Conservation (phyloP, 2,113 vertebrate genomes). For the Cinclus cinclus region DNA sequence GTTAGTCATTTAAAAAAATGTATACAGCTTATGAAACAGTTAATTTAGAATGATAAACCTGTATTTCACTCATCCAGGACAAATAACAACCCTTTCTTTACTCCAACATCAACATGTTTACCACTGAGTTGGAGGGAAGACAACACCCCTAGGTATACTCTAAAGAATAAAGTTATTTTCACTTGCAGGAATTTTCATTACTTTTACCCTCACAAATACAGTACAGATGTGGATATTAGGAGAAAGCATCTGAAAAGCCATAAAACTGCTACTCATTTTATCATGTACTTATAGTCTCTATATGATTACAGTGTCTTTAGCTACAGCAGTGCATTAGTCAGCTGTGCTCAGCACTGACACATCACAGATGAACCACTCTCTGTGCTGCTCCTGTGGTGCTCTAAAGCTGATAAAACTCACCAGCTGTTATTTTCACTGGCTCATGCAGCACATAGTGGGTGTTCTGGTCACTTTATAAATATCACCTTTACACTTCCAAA, state of each 20-base stretch:
- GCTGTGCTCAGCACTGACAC: background rate
- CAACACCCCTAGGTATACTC: constrained; percentile 60
- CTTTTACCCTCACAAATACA: constrained; percentile 12
- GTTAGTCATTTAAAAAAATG: background rate
- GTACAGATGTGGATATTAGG: constrained; percentile 37
- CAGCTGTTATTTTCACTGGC: constrained; percentile 55
- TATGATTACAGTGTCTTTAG: background rate
- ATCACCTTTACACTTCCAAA: constrained; percentile 53
- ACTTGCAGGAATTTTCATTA: constrained; percentile 40
- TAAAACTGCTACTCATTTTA: constrained; percentile 38
- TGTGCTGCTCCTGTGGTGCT: background rate
- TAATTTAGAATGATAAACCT: constrained; percentile 26
- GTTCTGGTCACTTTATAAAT: constrained; percentile 59
- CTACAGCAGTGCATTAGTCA: background rate
- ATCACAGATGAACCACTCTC: background rate
- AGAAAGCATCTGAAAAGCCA: constrained; percentile 4
- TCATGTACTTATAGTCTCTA: background rate
- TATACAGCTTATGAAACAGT: background rate
- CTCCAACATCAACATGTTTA: constrained; percentile 67
- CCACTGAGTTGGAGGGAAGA: constrained; percentile 33
- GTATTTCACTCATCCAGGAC: background rate
- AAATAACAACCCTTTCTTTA: constrained; percentile 18
- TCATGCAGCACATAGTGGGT: background rate
- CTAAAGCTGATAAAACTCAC: constrained; percentile 42
- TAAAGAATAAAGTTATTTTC: constrained; percentile 60